phyloP scores from a whole-genome alignment of 2,888 invertebrate species.

The Fragum fragum region DNA sequence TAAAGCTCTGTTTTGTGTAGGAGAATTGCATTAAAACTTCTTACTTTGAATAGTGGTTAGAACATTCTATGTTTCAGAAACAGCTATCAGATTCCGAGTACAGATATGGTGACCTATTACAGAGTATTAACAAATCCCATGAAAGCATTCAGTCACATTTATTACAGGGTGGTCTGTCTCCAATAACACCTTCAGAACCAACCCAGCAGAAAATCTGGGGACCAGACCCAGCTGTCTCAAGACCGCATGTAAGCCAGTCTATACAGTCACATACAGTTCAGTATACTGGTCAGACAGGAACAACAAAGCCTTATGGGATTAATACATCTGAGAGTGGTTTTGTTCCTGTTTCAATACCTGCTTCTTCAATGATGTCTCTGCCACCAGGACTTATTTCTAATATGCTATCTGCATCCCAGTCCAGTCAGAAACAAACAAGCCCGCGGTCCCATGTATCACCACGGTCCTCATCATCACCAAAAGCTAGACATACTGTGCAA shows the following conservation, averaged over 20 bases:
- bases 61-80: slow-evolving; percentile 43
- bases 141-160: slow-evolving; percentile 47
- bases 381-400: not conserved
- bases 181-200: slow-evolving; percentile 64
- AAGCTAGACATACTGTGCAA: slow-evolving; percentile 2
- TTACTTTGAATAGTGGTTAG: no score
- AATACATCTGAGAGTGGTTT: slow-evolving; percentile 33
- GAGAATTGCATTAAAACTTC: no score
- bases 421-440: slow-evolving; percentile 10
- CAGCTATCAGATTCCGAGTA: slow-evolving; percentile 50
- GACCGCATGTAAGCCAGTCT: not conserved
- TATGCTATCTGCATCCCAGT: not conserved
- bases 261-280: slow-evolving; percentile 3
- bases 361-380: not conserved
- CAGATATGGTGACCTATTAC: slow-evolving; percentile 57
- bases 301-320: not conserved
- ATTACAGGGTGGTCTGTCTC: slow-evolving; percentile 62
- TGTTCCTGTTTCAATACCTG: slow-evolving; percentile 31
- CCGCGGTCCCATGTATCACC: not conserved
- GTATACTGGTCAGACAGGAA: not conserved
- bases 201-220: slow-evolving; percentile 40
- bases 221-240: not conserved
- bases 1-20: no score
- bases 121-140: slow-evolving; percentile 59
- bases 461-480: not conserved